Evolutionary conservation across 2,113 vertebrate species (phyloP).

Genomic region (Anas platyrhynchos): DNA sequence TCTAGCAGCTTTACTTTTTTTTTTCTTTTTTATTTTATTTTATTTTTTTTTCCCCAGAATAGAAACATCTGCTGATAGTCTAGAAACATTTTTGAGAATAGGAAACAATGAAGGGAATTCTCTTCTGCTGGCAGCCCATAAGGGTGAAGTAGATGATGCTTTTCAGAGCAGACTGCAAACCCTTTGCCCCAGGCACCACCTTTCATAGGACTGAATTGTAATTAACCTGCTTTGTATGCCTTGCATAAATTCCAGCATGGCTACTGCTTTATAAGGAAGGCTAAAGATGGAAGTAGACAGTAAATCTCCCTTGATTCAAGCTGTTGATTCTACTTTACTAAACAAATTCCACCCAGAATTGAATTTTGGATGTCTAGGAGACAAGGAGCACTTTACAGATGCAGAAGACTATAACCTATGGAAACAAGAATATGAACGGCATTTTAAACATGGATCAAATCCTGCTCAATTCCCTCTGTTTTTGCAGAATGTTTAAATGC

Average conservation of each 20-base stretch:
- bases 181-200: not conserved
- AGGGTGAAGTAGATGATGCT: not conserved
- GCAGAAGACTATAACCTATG: not conserved
- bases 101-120: conserved; percentile 30
- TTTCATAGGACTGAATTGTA: not conserved
- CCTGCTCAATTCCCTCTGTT: not conserved
- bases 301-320: not conserved
- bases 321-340: not conserved
- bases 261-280: not conserved
- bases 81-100: conserved; percentile 21
- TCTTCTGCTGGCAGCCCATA: conserved; percentile 24
- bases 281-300: not conserved
- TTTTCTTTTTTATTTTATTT: not conserved
- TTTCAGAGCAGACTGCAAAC: not conserved
- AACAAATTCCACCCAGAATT: accelerated
- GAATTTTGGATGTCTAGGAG: not conserved
- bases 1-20: not conserved
- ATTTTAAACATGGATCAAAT: not conserved
- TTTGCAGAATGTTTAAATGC: not conserved
- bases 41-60: not conserved
- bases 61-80: conserved; percentile 7
- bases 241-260: not conserved
- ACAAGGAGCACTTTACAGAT: not conserved
- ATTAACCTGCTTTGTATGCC: not conserved
- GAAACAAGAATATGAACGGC: not conserved